These are phyloP conservation scores for Struthidea cinerea DNA, from an alignment of 2,113 vertebrate genomes.

Conservation along the genomic window DNA sequence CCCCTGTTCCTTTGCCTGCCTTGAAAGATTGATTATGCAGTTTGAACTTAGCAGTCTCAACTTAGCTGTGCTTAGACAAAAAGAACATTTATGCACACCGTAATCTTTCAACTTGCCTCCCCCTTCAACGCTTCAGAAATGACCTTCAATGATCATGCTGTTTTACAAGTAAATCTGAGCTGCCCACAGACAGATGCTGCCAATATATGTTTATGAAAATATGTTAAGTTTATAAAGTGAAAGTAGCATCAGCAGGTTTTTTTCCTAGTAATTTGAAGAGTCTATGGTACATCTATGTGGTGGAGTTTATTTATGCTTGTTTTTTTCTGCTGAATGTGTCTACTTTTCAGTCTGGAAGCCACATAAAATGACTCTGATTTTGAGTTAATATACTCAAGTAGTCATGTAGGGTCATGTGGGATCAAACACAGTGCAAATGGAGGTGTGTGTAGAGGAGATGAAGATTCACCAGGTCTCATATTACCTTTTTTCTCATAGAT, in stretches of 20 bases:
- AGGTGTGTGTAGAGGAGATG: neutral
- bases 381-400: neutral
- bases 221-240: neutral
- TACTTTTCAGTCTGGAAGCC: neutral
- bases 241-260: neutral
- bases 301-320: neutral
- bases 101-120: neutral
- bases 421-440: neutral
- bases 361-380: neutral
- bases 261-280: neutral
- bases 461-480: neutral
- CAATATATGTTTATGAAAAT: neutral
- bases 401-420: neutral
- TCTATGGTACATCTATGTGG: fast-evolving
- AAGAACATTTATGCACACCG: neutral
- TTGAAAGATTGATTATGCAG: neutral
- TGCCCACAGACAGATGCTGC: neutral
- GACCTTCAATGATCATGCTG: neutral
- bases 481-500: neutral
- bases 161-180: neutral
- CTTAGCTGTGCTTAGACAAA: neutral
- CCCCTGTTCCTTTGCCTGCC: neutral
- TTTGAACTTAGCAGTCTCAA: neutral
- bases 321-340: neutral
- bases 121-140: neutral